Percentiles rank a stretch among this genome's conserved stretches.
These are phyloP conservation scores for Melanerpes formicivorus DNA, from an alignment of 2,113 vertebrate genomes.

Conservation along the genomic window DNA sequence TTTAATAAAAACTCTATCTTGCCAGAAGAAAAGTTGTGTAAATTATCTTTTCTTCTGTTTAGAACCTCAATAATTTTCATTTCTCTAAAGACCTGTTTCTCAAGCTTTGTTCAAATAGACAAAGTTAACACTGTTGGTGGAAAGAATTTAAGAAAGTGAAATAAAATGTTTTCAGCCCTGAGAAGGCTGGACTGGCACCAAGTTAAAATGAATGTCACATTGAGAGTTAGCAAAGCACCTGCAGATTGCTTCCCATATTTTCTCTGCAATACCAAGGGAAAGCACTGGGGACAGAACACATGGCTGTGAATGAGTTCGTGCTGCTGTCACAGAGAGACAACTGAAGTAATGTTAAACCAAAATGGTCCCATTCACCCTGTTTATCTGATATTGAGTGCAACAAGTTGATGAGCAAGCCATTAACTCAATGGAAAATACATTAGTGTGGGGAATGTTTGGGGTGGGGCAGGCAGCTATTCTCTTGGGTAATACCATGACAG, in stretches of 20 bases:
- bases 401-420: background rate
- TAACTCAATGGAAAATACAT: background rate
- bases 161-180: background rate
- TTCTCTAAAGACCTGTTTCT: background rate
- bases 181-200: background rate
- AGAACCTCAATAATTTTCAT: background rate
- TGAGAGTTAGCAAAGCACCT: background rate
- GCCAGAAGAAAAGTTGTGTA: background rate
- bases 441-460: background rate
- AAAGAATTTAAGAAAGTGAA: background rate
- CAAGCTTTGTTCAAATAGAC: background rate
- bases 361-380: accelerated
- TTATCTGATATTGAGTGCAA: background rate
- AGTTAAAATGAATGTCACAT: background rate
- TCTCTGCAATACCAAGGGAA: background rate
- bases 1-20: background rate
- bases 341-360: background rate
- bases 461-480: background rate
- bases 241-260: background rate
- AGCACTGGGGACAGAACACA: background rate
- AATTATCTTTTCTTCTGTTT: background rate
- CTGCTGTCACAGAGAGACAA: background rate
- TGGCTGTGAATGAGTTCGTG: background rate
- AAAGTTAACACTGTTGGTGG: background rate
- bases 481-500: background rate